phyloP scores from a whole-genome alignment of 53 echinoderm and acorn worm species.

The Glandiceps talaboti region DNA sequence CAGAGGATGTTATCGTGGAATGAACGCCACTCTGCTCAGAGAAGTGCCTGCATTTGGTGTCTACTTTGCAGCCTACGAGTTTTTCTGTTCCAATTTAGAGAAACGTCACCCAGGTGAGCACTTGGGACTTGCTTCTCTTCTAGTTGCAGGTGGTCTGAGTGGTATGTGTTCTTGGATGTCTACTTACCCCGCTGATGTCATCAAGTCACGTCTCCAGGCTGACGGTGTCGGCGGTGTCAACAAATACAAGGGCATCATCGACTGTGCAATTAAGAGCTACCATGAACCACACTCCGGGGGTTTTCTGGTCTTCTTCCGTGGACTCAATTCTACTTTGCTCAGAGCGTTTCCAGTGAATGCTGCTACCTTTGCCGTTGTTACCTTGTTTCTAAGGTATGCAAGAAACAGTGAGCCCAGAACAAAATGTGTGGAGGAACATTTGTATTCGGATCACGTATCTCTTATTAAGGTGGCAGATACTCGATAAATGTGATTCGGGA shows the following conservation, averaged over 20 bases:
- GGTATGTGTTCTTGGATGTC: conserved; percentile 69
- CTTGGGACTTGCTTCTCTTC: conserved; percentile 45
- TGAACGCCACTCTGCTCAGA: conserved; percentile 42
- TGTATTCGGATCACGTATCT: no score
- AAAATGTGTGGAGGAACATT: no score
- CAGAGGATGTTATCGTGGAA: conserved; percentile 67
- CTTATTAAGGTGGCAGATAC: no score
- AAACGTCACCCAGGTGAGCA: conserved; percentile 36
- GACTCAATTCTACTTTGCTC: conserved; percentile 67
- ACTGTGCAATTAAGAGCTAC: conserved; percentile 53
- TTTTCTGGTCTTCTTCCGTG: conserved; percentile 41
- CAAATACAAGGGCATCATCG: conserved; percentile 54
- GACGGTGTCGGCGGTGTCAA: conserved; percentile 56
- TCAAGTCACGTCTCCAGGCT: conserved; percentile 70
- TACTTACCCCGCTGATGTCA: conserved; percentile 56
- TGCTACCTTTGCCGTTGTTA: conserved; percentile 75
- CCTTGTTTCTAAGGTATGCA: conserved; percentile 4
- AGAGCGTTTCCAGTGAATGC: conserved; percentile 97
- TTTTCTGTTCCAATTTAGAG: conserved; percentile 45
- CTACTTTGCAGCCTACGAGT: conserved; percentile 76
- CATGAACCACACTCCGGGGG: conserved; percentile 30
- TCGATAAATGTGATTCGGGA: no score
- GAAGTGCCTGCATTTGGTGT: conserved; percentile 78
- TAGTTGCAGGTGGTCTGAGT: conserved; percentile 76
- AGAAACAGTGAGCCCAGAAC: background rate